Evolutionary conservation across 2,113 vertebrate species (phyloP).

Genomic region (Campylomormyrus numenius): DNA sequence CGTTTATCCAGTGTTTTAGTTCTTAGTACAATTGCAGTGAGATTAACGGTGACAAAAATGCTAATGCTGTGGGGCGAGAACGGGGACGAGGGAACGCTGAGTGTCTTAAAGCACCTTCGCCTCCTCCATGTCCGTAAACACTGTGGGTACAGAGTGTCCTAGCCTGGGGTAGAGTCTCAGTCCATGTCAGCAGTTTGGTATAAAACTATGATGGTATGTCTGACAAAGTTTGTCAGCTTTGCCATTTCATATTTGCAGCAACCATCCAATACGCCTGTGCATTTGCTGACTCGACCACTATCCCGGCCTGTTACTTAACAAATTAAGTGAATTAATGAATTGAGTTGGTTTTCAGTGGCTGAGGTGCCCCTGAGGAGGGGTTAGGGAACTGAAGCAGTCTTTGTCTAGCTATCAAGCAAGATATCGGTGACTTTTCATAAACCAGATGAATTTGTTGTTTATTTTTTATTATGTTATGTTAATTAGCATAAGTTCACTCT

Average conservation of each 20-base stretch:
- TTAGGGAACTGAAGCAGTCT: background rate
- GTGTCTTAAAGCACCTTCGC: background rate
- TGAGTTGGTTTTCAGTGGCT: background rate
- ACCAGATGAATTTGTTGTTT: background rate
- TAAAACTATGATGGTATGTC: background rate
- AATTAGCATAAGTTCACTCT: background rate
- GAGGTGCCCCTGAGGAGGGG: background rate
- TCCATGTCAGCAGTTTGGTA: background rate
- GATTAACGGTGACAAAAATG: background rate
- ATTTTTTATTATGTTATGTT: background rate
- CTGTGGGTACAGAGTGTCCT: background rate
- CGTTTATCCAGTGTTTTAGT: background rate
- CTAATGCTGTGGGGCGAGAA: background rate
- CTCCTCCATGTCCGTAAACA: background rate
- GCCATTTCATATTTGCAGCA: background rate
- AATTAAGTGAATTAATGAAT: background rate
- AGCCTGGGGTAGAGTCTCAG: background rate
- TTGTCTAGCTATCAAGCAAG: background rate
- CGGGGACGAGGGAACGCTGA: background rate
- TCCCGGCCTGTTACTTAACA: background rate
- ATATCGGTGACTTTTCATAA: background rate
- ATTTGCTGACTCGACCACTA: background rate
- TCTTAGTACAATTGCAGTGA: background rate
- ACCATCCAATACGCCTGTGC: background rate
- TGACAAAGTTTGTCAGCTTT: background rate